These are phyloP conservation scores for Caenorhabditis zanzibari DNA, from an alignment of 2,888 invertebrate species.

Conservation along the genomic window DNA sequence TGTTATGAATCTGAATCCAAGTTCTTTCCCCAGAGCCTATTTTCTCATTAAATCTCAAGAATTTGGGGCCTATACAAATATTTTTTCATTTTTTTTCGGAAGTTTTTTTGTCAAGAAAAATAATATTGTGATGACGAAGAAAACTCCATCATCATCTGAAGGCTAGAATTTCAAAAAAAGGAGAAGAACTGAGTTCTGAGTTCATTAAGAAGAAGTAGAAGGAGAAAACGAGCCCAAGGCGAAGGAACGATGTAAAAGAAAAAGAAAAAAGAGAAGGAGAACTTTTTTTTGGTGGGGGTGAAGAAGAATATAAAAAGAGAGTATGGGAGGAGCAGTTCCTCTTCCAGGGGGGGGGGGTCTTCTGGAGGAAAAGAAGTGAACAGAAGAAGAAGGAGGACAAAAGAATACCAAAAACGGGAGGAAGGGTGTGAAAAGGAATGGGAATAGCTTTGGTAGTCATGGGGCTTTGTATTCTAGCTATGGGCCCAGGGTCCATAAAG, in stretches of 20 bases:
- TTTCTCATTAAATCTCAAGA: too few relatives aligned
- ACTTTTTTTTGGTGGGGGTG: conserved; percentile 10
- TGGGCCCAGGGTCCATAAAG: too few relatives aligned
- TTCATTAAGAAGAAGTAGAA: not conserved
- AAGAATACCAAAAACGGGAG: conserved; percentile 42
- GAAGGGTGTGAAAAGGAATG: not conserved
- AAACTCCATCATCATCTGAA: too few relatives aligned
- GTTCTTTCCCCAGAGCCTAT: too few relatives aligned
- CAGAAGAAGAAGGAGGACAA: conserved; percentile 26
- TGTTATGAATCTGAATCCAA: too few relatives aligned
- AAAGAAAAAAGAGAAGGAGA: conserved; percentile 32
- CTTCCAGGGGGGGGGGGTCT: too few relatives aligned
- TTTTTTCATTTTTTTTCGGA: too few relatives aligned
- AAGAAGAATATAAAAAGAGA: not conserved
- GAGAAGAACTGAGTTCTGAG: not conserved
- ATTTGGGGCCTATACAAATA: too few relatives aligned
- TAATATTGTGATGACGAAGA: too few relatives aligned
- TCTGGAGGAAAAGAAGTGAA: conserved; percentile 13
- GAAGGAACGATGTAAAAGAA: not conserved
- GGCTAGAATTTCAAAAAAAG: not conserved
- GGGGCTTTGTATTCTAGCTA: not conserved
- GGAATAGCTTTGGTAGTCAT: not conserved
- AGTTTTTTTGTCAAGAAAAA: too few relatives aligned
- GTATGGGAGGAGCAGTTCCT: not conserved
- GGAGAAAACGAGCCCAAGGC: not conserved